These are phyloP conservation scores for Pseudorasbora parva DNA, from an alignment of 2,113 vertebrate genomes.

Conservation along the genomic window DNA sequence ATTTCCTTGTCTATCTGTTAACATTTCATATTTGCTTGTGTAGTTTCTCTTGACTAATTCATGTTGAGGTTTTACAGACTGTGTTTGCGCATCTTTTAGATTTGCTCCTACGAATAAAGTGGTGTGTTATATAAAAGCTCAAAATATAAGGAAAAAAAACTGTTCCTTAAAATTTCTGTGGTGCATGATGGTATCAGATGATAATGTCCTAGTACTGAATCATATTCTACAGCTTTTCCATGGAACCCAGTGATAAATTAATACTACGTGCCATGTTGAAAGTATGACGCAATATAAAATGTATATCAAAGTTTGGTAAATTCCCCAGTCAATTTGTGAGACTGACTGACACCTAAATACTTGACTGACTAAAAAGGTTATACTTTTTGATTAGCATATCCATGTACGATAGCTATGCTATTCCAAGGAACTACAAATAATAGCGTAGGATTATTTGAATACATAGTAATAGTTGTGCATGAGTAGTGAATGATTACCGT, in stretches of 20 bases:
- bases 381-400: background rate
- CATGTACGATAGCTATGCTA: background rate
- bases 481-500: background rate
- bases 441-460: background rate
- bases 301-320: no score
- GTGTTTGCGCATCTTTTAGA: background rate
- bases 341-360: background rate
- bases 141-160: no score
- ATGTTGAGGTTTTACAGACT: background rate
- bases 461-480: no score
- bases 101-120: background rate
- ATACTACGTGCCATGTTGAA: no score
- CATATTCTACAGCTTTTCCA: no score
- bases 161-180: no score
- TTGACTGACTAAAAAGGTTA: background rate
- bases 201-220: no score
- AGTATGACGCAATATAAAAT: no score
- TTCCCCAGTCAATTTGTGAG: no score
- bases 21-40: background rate
- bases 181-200: no score
- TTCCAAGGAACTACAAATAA: background rate
- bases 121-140: no score
- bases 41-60: background rate
- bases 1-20: background rate
- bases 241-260: no score